These are phyloP conservation scores for Papilio glaucus DNA, from an alignment of 1,140 invertebrate genomes.

Conservation along the genomic window DNA sequence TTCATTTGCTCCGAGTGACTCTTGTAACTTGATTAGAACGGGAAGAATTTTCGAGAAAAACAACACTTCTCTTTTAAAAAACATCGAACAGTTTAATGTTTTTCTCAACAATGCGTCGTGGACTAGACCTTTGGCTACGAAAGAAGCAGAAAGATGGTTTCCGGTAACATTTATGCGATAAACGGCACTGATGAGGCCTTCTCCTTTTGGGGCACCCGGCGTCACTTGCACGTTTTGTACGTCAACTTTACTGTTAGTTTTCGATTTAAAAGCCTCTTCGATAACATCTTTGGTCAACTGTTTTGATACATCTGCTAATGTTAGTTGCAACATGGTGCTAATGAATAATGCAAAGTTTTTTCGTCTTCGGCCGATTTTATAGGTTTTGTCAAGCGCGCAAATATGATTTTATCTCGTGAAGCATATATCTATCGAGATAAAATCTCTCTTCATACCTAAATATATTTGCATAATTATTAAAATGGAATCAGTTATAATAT, in stretches of 20 bases:
- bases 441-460: slow-evolving; percentile 4
- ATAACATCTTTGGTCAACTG: slow-evolving; percentile 49
- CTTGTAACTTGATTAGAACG: slow-evolving; percentile 45
- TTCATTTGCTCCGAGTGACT: slow-evolving; percentile 48
- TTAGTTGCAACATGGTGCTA: slow-evolving; percentile 47
- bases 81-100: slow-evolving; percentile 44
- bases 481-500: neutral
- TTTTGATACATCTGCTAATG: slow-evolving; percentile 50
- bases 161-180: slow-evolving; percentile 50
- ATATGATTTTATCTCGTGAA: neutral
- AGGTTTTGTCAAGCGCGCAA: slow-evolving; percentile 21
- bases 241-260: slow-evolving; percentile 45
- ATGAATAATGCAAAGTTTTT: slow-evolving; percentile 27
- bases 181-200: slow-evolving; percentile 54
- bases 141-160: slow-evolving; percentile 39
- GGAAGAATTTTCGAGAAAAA: slow-evolving; percentile 54
- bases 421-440: slow-evolving; percentile 34
- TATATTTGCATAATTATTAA: slow-evolving; percentile 26
- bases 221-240: slow-evolving; percentile 45
- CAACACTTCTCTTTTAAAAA: slow-evolving; percentile 50
- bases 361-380: slow-evolving; percentile 30
- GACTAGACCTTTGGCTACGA: slow-evolving; percentile 52
- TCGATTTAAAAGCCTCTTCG: slow-evolving; percentile 48
- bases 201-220: slow-evolving; percentile 51
- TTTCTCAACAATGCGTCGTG: slow-evolving; percentile 46